Base-by-base conservation (phyloP, 1,140 invertebrate genomes). In the Eubasilissa regina region DNA sequence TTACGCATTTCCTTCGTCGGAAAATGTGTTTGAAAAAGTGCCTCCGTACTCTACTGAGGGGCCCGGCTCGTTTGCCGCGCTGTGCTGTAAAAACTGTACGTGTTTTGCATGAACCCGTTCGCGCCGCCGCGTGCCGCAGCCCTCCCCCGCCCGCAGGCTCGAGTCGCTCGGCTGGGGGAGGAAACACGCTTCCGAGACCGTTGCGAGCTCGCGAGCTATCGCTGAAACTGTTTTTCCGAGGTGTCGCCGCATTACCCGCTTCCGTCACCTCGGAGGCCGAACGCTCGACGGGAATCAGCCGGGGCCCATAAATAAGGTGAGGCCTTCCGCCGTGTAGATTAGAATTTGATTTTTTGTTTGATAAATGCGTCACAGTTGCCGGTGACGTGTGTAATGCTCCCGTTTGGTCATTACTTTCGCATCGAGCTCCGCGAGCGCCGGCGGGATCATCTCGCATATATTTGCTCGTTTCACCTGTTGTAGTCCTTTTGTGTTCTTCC, bases 331-430 rank as follows among this genome's bases (percentile, higher is more conserved):
- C 56, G 73, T 55, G 43, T 70, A 78, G 76, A 78, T 80, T 78
- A 81, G 75, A 68, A 81, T 81, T 81, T 81, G 80, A 81, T 81
- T 81, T 80, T 79, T 81, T 81, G 75, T 72, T 81, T 81, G 80
- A 81, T 77, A 78, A 78, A 81, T 78, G 80, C 55, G 75, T 75
- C 80, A 78, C 80, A 81, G 70, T 78, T 78, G 80, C 64, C 48
- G 70, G 75, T 68, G 80, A 81, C 75, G 60, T 66, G 62, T 78
- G 58, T 78, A 75, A 78, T 78, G 75, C 44, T 53, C 68, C 68
- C 51, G 60, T 74, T 75, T 58, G 66, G 73, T 55, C 73, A 81
- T 81, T 75, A 70, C 66, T 47, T 15, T 45, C 43, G 45, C 44
- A 70, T 48, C 60, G 60, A 43, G 25, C 60, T 3, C 0, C n/a